Evolutionary conservation across 2,888 invertebrate species (phyloP).

Genomic region (Raillietiella orientalis): DNA sequence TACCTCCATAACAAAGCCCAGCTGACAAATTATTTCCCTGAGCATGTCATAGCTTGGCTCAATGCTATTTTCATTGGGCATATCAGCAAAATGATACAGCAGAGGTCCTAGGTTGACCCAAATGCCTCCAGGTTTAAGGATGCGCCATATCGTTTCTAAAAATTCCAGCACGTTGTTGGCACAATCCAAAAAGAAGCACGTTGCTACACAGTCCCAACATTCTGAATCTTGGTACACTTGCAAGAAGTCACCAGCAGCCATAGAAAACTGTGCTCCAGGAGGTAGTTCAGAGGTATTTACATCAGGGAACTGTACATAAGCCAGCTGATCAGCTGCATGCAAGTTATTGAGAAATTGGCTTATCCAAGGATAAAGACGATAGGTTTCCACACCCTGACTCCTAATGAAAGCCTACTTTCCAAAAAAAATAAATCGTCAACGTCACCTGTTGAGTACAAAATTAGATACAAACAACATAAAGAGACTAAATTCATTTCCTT

Average conservation of each 20-base stretch:
- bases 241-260: slow-evolving; percentile 88
- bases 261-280: slow-evolving; percentile 39
- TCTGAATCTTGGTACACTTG: slow-evolving; percentile 37
- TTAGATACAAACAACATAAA: slow-evolving; percentile 92
- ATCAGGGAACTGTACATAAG: slow-evolving; percentile 53
- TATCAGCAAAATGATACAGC: slow-evolving; percentile 54
- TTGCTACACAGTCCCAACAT: slow-evolving; percentile 68
- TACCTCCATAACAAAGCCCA: slow-evolving; percentile 43
- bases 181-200: slow-evolving; percentile 96
- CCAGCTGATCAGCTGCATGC: slow-evolving; percentile 41
- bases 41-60: slow-evolving; percentile 71
- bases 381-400: slow-evolving; percentile 28
- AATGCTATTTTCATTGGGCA: slow-evolving; percentile 53
- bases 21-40: slow-evolving; percentile 34
- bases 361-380: slow-evolving; percentile 70
- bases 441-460: slow-evolving; percentile 62
- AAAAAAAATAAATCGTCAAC: slow-evolving; percentile 9
- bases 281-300: slow-evolving; percentile 35
- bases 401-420: slow-evolving; percentile 10
- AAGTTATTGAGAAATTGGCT: slow-evolving; percentile 78
- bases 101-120: slow-evolving; percentile 78
- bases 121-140: slow-evolving; percentile 49
- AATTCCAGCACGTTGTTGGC: slow-evolving; percentile 85
- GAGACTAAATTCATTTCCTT: slow-evolving; percentile 90
- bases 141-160: slow-evolving; percentile 61